Base-by-base conservation (phyloP, 2,797 vertebrate species). In the Chiroxiphia lanceolata region DNA sequence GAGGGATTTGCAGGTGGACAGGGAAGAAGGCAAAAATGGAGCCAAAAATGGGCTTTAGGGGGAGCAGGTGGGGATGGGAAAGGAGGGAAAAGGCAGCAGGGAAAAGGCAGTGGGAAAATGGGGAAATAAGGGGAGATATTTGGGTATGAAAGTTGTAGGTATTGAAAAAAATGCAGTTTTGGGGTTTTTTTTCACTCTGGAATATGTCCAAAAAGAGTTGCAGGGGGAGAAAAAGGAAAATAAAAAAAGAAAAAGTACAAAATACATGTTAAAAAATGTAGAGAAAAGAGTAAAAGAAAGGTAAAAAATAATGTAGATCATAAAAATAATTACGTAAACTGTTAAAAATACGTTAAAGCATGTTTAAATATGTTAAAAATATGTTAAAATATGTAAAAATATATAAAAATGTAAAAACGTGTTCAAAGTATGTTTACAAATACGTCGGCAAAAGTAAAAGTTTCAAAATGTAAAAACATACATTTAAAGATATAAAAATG, bases 401-500 rank as follows among this genome's bases (percentile, higher is more conserved):
- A 13, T 13, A 26, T 19, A 26, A 17, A 60, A 18, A 29, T 20
- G 15, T 40, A 13, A 27, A 61, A 31, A 31, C 4, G 3, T 12
- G 29, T 31, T 38, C 44, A 64, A 70, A 77, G 22, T 19, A 10
- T 13, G 27, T 38, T 64, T 40, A 29, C 10, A 57, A 70, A 29
- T 21, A 29, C 2, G 8, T 3, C 26, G 33, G 33, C 9, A 15
- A 50, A 63, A n/a, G 13, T 23, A 4, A 69, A 3, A 33, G 36
- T 15, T 44, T 57, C 38, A 6, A 22, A 45, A 26, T 8, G 25
- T 9, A 44, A n/a, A 10, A 36, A 44, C 36, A n/a, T 4, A 3
- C 0, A 0, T 29, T 38, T 42, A 36, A 38, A 44, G 9, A 56
- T 1, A 6, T 25, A n/a, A 50, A 83, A n/a, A 21, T 13, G 0